Evolutionary conservation across 2,888 invertebrate genomes (phyloP).

Genomic region (Tryphoninae sp.): DNA sequence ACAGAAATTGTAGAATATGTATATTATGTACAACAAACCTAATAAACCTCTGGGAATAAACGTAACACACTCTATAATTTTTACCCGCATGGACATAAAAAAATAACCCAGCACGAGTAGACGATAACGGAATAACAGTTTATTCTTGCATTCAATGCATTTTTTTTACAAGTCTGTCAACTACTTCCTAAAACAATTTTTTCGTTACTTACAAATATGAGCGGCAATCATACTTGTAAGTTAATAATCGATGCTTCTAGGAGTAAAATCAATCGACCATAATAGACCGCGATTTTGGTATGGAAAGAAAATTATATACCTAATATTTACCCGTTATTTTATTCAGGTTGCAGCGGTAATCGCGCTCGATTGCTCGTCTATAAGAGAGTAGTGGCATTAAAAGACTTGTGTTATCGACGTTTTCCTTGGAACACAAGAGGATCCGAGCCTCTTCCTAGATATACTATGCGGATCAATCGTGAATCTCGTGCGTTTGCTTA

Average conservation of each 20-base stretch:
- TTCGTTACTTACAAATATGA: conserved; percentile 38
- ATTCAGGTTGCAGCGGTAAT: conserved; percentile 42
- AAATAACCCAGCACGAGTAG: conserved; percentile 32
- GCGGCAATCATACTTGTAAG: conserved; percentile 33
- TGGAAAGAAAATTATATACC: conserved; percentile 24
- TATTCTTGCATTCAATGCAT: conserved; percentile 61
- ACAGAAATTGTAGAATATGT: not conserved
- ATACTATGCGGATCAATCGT: conserved; percentile 39
- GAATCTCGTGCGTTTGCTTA: conserved; percentile 28
- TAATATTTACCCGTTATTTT: conserved; percentile 41
- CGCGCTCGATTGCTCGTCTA: conserved; percentile 35
- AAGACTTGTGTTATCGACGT: conserved; percentile 30
- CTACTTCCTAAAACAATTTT: conserved; percentile 51
- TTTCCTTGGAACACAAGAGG: conserved; percentile 41
- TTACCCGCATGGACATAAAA: not conserved
- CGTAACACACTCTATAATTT: not conserved
- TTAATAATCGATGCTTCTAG: conserved; percentile 22
- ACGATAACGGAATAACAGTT: conserved; percentile 61
- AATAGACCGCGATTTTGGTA: conserved; percentile 1
- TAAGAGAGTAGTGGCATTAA: conserved; percentile 37
- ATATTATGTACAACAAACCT: not conserved
- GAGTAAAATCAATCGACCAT: conserved; percentile 9
- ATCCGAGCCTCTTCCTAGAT: conserved; percentile 12
- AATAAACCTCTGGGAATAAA: not conserved
- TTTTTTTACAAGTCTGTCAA: conserved; percentile 52